phyloP scores from a whole-genome alignment of 2,113 vertebrate species.

The Oceanodroma tethys region DNA sequence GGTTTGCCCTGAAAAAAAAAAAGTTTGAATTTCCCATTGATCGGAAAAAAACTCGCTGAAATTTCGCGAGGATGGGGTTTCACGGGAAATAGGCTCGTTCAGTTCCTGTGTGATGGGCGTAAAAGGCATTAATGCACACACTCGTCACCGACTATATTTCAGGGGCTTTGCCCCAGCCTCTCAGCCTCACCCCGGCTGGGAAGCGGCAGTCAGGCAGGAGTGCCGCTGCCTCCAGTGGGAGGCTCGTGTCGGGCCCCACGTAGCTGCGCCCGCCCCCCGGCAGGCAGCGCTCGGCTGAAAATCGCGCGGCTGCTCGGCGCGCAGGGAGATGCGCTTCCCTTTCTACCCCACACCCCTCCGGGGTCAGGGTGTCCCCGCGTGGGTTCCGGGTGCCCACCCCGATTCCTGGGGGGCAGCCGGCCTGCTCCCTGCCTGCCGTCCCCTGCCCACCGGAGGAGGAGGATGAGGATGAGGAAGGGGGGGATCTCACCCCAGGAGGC shows the following conservation, averaged over 20 bases:
- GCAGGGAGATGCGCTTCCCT: neutral
- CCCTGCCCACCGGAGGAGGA: neutral
- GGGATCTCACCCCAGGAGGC: neutral
- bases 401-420: neutral
- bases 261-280: conserved; percentile 12
- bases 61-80: conserved; percentile 7
- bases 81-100: neutral
- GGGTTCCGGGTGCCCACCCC: neutral
- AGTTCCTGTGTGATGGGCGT: neutral
- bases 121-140: neutral
- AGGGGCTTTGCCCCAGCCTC: neutral
- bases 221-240: neutral
- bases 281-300: neutral
- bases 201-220: neutral
- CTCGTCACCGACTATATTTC: neutral
- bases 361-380: neutral
- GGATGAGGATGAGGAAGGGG: neutral
- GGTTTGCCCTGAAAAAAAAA: neutral
- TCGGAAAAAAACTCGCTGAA: conserved; percentile 11
- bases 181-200: neutral
- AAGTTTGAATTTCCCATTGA: conserved; percentile 33
- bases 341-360: neutral
- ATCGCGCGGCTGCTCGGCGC: neutral
- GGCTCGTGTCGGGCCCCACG: neutral
- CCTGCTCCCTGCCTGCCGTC: neutral